Percentiles rank a stretch among this genome's conserved stretches.
phyloP scores from a whole-genome alignment of 2,113 vertebrate species.

The Apaloderma vittatum region DNA sequence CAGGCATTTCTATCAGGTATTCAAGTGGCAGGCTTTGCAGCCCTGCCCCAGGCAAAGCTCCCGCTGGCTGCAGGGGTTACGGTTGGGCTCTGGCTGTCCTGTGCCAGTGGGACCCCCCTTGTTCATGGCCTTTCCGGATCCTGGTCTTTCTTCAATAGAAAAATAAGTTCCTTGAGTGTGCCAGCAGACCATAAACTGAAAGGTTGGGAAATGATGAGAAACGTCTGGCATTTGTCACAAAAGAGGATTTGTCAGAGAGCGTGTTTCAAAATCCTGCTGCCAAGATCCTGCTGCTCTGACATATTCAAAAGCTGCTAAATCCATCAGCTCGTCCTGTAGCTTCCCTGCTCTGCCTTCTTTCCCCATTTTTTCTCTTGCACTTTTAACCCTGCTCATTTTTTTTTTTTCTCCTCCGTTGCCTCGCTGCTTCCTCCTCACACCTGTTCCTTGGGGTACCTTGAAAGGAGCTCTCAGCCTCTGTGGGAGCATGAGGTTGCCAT shows the following conservation, averaged over 20 bases:
- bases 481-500: rapidly evolving
- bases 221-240: slow-evolving; percentile 49
- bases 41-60: neutral
- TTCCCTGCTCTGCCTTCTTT: neutral
- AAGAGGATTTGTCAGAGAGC: slow-evolving; percentile 45
- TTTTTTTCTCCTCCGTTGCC: neutral
- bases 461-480: neutral
- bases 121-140: neutral
- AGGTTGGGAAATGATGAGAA: slow-evolving; percentile 44
- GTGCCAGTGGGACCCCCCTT: neutral
- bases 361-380: neutral
- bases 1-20: neutral
- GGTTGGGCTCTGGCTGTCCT: neutral
- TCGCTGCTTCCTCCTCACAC: neutral
- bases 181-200: slow-evolving; percentile 27
- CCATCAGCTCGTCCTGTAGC: neutral
- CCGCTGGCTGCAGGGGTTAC: rapidly evolving
- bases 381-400: neutral
- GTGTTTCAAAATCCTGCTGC: neutral
- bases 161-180: neutral
- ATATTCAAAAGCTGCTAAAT: slow-evolving; percentile 1
- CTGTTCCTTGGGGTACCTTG: neutral
- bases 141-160: slow-evolving; percentile 15
- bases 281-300: slow-evolving; percentile 46
- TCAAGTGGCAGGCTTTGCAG: neutral